phyloP scores from a whole-genome alignment of 1,140 invertebrate species.

The Musca domestica region DNA sequence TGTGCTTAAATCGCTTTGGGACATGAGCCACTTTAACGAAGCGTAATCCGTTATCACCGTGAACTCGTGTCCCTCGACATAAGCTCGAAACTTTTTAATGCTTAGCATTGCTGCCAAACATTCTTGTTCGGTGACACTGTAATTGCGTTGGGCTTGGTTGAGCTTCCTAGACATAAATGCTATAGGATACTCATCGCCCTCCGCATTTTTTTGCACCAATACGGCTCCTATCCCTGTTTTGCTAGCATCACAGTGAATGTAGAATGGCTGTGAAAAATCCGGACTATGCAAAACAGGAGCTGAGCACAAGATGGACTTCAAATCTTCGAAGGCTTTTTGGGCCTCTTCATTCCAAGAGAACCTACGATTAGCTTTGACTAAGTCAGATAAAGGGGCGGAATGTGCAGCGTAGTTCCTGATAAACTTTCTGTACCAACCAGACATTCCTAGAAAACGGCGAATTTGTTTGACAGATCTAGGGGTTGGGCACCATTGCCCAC shows the following conservation, averaged over 20 bases:
- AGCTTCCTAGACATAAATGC: too few relatives aligned
- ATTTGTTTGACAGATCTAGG: constrained; percentile 9
- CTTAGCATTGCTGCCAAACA: too few relatives aligned
- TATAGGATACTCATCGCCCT: background rate
- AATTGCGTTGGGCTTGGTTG: too few relatives aligned
- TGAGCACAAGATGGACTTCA: background rate
- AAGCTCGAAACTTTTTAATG: constrained; percentile 53
- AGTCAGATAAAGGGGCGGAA: background rate
- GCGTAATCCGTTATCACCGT: too few relatives aligned
- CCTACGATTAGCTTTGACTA: too few relatives aligned
- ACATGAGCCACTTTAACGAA: constrained; percentile 35
- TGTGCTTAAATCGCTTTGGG: constrained; percentile 34
- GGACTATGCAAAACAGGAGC: background rate
- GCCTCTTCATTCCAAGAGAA: background rate
- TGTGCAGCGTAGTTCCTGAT: constrained; percentile 19
- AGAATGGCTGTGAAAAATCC: too few relatives aligned
- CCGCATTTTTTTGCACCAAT: background rate
- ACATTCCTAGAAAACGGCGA: constrained; percentile 18
- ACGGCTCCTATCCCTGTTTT: background rate
- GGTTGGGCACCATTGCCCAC: constrained; percentile 19
- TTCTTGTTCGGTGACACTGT: too few relatives aligned
- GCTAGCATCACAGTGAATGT: background rate
- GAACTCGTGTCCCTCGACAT: constrained; percentile 51
- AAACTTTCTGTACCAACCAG: constrained; percentile 37
- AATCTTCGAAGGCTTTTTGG: background rate